Evolutionary conservation across 23 tunicate species (phyloP).

Genomic region (Trididemnum nubilum): DNA sequence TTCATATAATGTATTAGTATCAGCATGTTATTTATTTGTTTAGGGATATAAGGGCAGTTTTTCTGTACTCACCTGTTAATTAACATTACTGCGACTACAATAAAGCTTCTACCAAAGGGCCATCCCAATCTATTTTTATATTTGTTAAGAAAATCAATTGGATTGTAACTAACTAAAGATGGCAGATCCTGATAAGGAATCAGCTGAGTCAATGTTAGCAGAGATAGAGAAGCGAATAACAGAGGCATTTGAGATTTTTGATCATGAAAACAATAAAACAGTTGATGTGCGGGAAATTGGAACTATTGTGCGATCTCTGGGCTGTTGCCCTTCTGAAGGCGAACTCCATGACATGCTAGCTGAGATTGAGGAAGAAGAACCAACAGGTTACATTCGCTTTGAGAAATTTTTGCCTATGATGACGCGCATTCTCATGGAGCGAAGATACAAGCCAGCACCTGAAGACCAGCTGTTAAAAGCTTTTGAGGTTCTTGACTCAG

Average conservation of each 20-base stretch:
- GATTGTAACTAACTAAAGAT: too few species aligned
- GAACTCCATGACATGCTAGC: constrained; percentile 97
- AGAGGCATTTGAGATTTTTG: constrained; percentile 94
- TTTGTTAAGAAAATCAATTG: too few species aligned
- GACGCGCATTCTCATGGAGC: constrained; percentile 86
- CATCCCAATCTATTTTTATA: too few species aligned
- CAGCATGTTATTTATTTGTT: too few species aligned
- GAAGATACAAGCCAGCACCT: constrained; percentile 93
- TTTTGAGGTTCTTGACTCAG: constrained; percentile 87
- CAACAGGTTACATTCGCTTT: constrained; percentile 95
- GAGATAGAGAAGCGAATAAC: constrained; percentile 86
- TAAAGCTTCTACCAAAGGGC: too few species aligned
- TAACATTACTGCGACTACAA: too few species aligned
- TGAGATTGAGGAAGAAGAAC: constrained; percentile 98
- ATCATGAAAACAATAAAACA: constrained; percentile 92
- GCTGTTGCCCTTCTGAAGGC: constrained; percentile 98
- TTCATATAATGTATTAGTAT: too few species aligned
- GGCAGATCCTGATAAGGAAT: too few species aligned
- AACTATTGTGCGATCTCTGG: constrained; percentile 96
- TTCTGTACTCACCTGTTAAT: too few species aligned
- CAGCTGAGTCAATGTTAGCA: constrained; percentile 95
- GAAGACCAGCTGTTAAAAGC: constrained; percentile 93
- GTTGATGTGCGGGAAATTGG: constrained; percentile 99
- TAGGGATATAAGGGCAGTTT: too few species aligned
- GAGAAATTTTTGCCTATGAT: constrained; percentile 96